Conservation (phyloP, 1,140 invertebrate genomes). For the Dendrolimus kikuchii region DNA sequence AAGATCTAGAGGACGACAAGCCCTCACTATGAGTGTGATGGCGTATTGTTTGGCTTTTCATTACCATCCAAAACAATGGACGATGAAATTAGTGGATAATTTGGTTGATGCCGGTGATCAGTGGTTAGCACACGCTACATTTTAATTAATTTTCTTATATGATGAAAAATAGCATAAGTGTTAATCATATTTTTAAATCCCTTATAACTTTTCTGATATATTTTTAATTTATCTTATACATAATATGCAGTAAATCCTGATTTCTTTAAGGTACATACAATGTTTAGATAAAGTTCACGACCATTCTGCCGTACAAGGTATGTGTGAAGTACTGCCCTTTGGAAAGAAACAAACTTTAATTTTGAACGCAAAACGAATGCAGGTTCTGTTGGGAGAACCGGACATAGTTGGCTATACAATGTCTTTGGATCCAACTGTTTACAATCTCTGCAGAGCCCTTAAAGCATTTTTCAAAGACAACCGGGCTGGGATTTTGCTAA, state of each 20-base stretch:
- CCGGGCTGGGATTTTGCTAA: slow-evolving; percentile 62
- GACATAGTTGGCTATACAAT: slow-evolving; percentile 60
- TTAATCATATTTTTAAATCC: too few relatives aligned
- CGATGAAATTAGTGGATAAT: slow-evolving; percentile 65
- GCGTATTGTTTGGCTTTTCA: slow-evolving; percentile 71
- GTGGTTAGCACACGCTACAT: slow-evolving; percentile 34
- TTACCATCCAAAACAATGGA: slow-evolving; percentile 71
- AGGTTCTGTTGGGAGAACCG: slow-evolving; percentile 53
- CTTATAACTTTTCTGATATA: background rate
- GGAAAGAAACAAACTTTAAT: slow-evolving; percentile 58
- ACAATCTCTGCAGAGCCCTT: slow-evolving; percentile 68
- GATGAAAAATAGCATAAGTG: too few relatives aligned
- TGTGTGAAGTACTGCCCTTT: slow-evolving; percentile 63
- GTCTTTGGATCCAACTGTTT: slow-evolving; percentile 67
- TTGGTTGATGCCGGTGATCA: slow-evolving; percentile 65
- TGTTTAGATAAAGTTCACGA: slow-evolving; percentile 59
- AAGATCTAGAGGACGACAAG: slow-evolving; percentile 64
- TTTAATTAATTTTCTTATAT: background rate
- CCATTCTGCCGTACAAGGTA: slow-evolving; percentile 51
- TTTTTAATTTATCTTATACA: background rate
- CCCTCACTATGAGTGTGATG: slow-evolving; percentile 70
- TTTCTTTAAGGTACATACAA: slow-evolving; percentile 48
- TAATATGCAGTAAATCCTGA: background rate
- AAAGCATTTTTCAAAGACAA: slow-evolving; percentile 71
- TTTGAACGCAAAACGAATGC: slow-evolving; percentile 56